Evolutionary conservation across 2,113 vertebrate species (phyloP), one percentile per base, ranked within the genome.

Genomic region (Lathamus discolor): DNA sequence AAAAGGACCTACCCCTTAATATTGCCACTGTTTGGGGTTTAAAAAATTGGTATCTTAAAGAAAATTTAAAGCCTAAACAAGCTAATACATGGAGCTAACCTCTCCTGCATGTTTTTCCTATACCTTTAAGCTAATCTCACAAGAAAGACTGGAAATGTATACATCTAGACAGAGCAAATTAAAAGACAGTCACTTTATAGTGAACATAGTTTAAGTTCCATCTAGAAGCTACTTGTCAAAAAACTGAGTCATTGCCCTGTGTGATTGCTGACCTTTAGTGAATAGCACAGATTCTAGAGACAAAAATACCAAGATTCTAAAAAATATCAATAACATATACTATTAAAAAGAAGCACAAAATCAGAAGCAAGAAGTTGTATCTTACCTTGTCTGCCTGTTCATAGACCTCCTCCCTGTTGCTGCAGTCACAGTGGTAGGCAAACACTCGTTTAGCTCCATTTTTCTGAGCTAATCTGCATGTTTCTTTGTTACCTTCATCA

Each of bases 301-400:
- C 29, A 31, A 31, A 61, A 75, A 48, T 35, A 17, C 28, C 17
- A 22, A 4, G 54, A 55, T 55, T 33, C 31, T 33, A 33, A 31
- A 31, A 61, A 68, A 41, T 48, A 17, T n/a, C 23, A 20, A 2
- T 13, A 43, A 17, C 2, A 20, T 29, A 43, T 18, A 44, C 33
- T 55, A 33, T 29, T 51, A 33, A 68, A 93, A 83, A 52, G 37
- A 78, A 68, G 25, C 2, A 91, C 76, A 90, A 57, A 61, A 29
- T 7, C 31, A 61, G n/a, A 77, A 57, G 12, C 57, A 33, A 55
- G 27, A 54, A 15, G 27, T 24, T 10, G 13, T 17, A 37, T 23
- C 92, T 97, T 97, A 99, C 99, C 98, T 98, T 98, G 41, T 98
- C 97, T 33, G 98, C 99, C 10, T 98, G 98, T 88, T 97, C 90